phyloP scores from a whole-genome alignment of 2,113 vertebrate species.

The Microcebus ravelobensis region DNA sequence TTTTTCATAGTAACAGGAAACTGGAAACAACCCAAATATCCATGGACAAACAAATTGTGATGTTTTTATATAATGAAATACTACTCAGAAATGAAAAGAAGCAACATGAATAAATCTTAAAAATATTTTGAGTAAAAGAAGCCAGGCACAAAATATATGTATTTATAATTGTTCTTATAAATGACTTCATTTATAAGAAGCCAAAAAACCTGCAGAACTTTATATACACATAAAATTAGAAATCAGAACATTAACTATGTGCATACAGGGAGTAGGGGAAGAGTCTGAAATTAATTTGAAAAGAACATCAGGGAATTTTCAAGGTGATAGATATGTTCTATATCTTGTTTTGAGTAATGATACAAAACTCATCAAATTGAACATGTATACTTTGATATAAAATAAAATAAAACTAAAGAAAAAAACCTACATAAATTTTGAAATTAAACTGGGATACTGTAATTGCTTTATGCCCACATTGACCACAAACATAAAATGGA shows the following conservation, averaged over 20 bases:
- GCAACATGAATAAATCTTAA: neutral
- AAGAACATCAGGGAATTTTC: neutral
- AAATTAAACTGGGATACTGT: neutral
- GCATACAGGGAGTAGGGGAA: neutral
- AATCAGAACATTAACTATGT: neutral
- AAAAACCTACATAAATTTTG: neutral
- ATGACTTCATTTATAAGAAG: neutral
- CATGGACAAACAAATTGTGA: neutral
- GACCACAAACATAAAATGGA: slow-evolving; percentile 11
- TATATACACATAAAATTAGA: neutral
- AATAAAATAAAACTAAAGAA: neutral
- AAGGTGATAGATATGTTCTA: neutral
- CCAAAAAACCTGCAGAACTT: neutral
- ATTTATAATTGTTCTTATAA: neutral
- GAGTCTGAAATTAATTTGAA: neutral
- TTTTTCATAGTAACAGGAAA: neutral
- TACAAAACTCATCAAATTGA: neutral
- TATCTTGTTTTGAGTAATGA: neutral
- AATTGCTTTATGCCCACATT: neutral
- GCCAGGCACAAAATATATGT: neutral
- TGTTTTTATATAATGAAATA: neutral
- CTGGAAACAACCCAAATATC: neutral
- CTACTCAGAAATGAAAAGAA: neutral
- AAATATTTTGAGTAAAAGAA: slow-evolving; percentile 1
- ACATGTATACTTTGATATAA: neutral